phyloP scores from a whole-genome alignment of 2,797 vertebrate species.

The Bovichtus variegatus region DNA sequence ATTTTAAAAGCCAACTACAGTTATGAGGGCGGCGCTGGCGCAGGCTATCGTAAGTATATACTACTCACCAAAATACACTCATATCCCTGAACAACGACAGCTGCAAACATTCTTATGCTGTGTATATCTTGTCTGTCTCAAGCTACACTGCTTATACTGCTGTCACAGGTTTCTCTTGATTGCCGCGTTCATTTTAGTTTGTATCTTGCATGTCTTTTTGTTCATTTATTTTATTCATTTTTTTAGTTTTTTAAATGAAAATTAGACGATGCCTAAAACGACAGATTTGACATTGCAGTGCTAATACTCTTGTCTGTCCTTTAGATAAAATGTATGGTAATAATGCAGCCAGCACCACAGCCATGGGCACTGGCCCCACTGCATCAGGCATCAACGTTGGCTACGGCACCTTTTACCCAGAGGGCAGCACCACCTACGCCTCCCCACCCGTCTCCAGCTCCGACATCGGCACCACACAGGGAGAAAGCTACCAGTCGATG shows the following conservation, averaged over 20 bases:
- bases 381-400: constrained; percentile 28
- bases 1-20: constrained; percentile 80
- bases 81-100: background rate
- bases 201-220: background rate
- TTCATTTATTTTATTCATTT: too few species aligned
- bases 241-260: background rate
- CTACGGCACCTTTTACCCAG: constrained; percentile 79
- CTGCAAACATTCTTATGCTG: background rate
- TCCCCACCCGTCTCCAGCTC: constrained; percentile 44
- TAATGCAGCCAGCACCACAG: constrained; percentile 6
- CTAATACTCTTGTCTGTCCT: constrained; percentile 11
- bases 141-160: background rate
- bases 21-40: constrained; percentile 71
- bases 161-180: background rate
- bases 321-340: constrained; percentile 70
- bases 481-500: constrained; percentile 77
- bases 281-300: background rate
- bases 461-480: constrained; percentile 24
- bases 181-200: background rate
- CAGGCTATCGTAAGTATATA: constrained; percentile 78
- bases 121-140: background rate
- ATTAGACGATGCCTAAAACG: background rate
- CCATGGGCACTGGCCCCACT: background rate
- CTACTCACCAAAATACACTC: background rate
- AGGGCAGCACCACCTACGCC: constrained; percentile 62